Evolutionary conservation across 2,113 vertebrate species (phyloP).

Genomic region (Athene cunicularia): DNA sequence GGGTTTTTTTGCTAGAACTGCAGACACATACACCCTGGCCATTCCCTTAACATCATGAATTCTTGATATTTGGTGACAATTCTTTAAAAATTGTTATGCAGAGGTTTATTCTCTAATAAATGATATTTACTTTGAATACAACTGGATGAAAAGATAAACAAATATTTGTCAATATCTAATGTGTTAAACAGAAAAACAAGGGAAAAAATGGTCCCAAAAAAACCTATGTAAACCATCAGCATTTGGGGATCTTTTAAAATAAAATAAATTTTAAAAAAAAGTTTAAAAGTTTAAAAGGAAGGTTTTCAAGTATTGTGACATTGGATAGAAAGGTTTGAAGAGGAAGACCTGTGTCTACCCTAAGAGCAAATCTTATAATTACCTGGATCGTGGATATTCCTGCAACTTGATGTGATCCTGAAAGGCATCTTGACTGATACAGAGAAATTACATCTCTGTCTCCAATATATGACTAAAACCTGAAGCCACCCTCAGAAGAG

Average conservation of each 20-base stretch:
- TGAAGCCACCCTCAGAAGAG: constrained; percentile 3
- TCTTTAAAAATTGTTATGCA: background rate
- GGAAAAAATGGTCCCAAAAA: background rate
- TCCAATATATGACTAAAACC: background rate
- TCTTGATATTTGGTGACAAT: background rate
- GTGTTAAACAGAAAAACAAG: background rate
- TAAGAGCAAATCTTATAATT: background rate
- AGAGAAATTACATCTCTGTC: background rate
- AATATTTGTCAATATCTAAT: background rate
- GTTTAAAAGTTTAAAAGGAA: background rate
- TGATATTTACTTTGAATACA: background rate
- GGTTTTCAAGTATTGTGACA: too few relatives aligned
- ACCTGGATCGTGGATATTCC: background rate
- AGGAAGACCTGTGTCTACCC: background rate
- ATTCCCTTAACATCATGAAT: background rate
- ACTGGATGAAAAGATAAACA: background rate
- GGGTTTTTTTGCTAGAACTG: background rate
- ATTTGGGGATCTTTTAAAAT: background rate
- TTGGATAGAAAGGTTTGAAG: background rate
- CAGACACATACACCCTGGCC: background rate
- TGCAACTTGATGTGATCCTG: background rate
- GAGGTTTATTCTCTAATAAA: background rate
- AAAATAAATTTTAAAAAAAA: background rate
- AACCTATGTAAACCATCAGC: background rate
- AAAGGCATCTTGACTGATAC: background rate